Percentiles rank a stretch among this genome's conserved stretches.
phyloP scores from a whole-genome alignment of 1,140 invertebrate genomes.

The Trypoxylus dichotomus region DNA sequence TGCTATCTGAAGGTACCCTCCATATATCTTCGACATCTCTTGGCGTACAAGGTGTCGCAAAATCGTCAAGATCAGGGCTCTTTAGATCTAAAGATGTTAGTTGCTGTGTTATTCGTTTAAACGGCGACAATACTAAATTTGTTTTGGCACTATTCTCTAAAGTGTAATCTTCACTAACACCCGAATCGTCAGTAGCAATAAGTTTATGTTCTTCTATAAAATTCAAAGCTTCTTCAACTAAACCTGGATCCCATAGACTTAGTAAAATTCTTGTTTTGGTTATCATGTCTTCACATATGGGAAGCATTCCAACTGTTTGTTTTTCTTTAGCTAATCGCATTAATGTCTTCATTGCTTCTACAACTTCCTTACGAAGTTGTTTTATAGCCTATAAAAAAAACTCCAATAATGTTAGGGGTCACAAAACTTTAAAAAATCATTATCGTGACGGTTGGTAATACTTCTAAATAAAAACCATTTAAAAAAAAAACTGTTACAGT shows the following conservation, averaged over 20 bases:
- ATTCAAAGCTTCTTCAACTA: slow-evolving; percentile 81
- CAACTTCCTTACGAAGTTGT: slow-evolving; percentile 74
- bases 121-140: slow-evolving; percentile 66
- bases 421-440: too few relatives aligned
- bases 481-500: too few relatives aligned
- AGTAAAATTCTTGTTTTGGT: slow-evolving; percentile 76
- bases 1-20: slow-evolving; percentile 42
- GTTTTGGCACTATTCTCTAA: slow-evolving; percentile 44
- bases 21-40: slow-evolving; percentile 63
- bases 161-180: slow-evolving; percentile 49
- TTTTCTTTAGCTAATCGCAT: slow-evolving; percentile 73
- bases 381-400: slow-evolving; percentile 67
- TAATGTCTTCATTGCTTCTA: slow-evolving; percentile 74
- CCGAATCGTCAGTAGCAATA: slow-evolving; percentile 54
- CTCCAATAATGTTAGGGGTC: too few relatives aligned
- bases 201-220: slow-evolving; percentile 77
- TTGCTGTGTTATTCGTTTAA: slow-evolving; percentile 76
- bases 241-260: slow-evolving; percentile 78
- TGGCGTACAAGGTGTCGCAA: slow-evolving; percentile 68
- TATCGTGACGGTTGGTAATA: too few relatives aligned
- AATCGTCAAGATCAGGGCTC: slow-evolving; percentile 72
- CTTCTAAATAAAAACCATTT: too few relatives aligned
- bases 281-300: slow-evolving; percentile 78
- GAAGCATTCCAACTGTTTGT: slow-evolving; percentile 72
- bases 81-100: slow-evolving; percentile 68